These are phyloP conservation scores for Cherax quadricarinatus DNA, from an alignment of 1,140 invertebrate genomes.

Conservation along the genomic window DNA sequence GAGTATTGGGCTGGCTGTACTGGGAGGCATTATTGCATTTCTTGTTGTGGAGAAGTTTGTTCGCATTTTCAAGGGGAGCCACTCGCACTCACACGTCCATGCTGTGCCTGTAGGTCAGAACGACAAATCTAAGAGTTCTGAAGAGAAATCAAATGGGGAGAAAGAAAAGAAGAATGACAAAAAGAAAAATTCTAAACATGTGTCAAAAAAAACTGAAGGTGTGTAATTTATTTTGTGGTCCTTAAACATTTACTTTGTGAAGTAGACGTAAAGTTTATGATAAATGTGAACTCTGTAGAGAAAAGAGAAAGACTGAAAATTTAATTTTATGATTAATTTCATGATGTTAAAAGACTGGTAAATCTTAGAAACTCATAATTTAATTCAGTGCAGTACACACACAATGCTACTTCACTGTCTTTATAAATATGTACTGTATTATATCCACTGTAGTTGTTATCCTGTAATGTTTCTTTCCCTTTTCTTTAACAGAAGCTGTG, in stretches of 20 bases:
- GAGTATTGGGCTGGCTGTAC: conserved; percentile 91
- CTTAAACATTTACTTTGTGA: background rate
- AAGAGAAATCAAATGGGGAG: conserved; percentile 9
- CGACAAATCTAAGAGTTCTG: conserved; percentile 77
- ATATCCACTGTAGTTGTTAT: no score
- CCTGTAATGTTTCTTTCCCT: no score
- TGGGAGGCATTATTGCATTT: conserved; percentile 94
- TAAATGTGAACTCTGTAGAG: no score
- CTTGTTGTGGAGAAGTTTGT: conserved; percentile 95
- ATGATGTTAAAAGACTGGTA: no score
- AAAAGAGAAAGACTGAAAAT: no score
- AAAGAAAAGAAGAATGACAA: conserved; percentile 41
- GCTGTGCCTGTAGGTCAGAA: conserved; percentile 76
- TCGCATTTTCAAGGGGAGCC: conserved; percentile 89
- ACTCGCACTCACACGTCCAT: conserved; percentile 80
- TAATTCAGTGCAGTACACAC: no score
- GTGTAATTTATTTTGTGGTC: background rate
- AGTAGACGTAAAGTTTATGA: no score
- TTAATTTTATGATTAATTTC: no score
- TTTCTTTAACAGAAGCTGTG: no score
- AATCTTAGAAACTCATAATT: no score
- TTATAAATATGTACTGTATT: no score
- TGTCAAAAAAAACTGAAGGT: conserved; percentile 28
- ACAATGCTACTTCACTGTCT: no score
- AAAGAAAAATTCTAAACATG: conserved; percentile 2